Conservation (phyloP, 2,888 invertebrate genomes). For the Drosophila leonis region DNA sequence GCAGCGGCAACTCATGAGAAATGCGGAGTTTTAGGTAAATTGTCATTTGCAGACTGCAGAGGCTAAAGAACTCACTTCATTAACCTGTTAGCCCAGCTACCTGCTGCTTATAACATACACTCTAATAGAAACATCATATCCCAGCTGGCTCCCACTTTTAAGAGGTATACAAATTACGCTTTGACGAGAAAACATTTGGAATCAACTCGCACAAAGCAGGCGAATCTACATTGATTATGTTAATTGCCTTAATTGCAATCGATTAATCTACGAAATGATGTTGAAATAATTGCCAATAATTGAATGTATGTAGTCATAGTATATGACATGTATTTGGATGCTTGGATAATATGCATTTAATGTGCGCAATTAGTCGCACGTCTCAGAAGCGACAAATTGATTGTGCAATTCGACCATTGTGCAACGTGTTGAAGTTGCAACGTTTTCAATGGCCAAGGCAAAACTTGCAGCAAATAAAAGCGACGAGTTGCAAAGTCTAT, state of each 20-base stretch:
- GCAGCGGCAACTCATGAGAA: too few species aligned
- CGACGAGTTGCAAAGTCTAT: conserved; percentile 13
- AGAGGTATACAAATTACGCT: too few species aligned
- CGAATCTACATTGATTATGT: neutral
- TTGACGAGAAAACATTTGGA: neutral
- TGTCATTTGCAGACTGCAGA: too few species aligned
- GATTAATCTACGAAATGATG: neutral
- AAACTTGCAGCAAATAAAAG: conserved; percentile 65
- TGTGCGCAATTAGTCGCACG: neutral
- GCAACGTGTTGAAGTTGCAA: conserved; percentile 28
- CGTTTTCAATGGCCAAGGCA: conserved; percentile 54
- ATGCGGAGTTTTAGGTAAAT: too few species aligned
- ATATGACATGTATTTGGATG: neutral
- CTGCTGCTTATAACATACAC: too few species aligned
- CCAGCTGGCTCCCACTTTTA: too few species aligned
- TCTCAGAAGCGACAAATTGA: neutral
- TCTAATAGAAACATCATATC: too few species aligned
- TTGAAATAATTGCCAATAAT: conserved; percentile 1
- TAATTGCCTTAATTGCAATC: neutral
- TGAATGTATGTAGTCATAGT: too few species aligned
- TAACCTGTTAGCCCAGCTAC: too few species aligned
- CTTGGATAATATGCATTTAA: conserved; percentile 1
- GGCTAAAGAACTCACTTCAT: too few species aligned
- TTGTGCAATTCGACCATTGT: conserved; percentile 14
- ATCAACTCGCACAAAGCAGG: neutral